These are phyloP conservation scores for Eristalinus aeneus DNA, from an alignment of 2,888 invertebrate species.

Conservation along the genomic window DNA sequence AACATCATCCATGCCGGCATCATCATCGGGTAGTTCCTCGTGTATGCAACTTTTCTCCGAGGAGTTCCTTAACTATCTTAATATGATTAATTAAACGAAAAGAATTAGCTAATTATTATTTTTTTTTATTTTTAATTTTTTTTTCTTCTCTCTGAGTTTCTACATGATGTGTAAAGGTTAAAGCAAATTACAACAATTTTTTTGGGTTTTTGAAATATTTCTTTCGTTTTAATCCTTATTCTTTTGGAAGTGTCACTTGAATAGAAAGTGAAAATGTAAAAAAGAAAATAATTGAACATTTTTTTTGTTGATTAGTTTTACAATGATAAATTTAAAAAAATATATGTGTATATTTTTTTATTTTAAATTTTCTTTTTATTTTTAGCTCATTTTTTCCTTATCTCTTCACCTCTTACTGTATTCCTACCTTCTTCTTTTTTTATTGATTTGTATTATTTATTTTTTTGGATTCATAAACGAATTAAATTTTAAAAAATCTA, in stretches of 20 bases:
- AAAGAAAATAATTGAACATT: constrained; percentile 38
- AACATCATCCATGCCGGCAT: constrained; percentile 74
- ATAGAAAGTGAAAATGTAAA: constrained; percentile 7
- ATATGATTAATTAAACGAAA: constrained; percentile 82
- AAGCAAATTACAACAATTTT: constrained; percentile 45
- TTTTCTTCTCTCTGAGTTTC: not conserved
- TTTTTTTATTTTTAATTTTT: constrained; percentile 45
- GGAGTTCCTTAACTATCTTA: constrained; percentile 84
- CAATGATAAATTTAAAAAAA: constrained; percentile 19
- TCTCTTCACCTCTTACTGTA: constrained; percentile 22
- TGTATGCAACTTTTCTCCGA: constrained; percentile 84
- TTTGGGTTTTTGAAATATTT: constrained; percentile 46
- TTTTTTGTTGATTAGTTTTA: constrained; percentile 71
- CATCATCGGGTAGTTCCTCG: constrained; percentile 79
- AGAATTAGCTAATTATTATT: constrained; percentile 69
- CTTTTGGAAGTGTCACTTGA: constrained; percentile 38
- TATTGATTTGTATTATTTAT: constrained; percentile 46
- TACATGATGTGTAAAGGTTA: not conserved
- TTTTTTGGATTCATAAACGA: constrained; percentile 37
- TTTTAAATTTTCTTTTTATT: constrained; percentile 68
- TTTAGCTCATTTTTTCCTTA: constrained; percentile 61
- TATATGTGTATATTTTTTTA: constrained; percentile 22
- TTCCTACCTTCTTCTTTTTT: constrained; percentile 12
- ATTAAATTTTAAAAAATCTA: constrained; percentile 37
- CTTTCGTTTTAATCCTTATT: constrained; percentile 28